phyloP scores from a whole-genome alignment of 1,140 invertebrate species.

The Dendrolimus kikuchii region DNA sequence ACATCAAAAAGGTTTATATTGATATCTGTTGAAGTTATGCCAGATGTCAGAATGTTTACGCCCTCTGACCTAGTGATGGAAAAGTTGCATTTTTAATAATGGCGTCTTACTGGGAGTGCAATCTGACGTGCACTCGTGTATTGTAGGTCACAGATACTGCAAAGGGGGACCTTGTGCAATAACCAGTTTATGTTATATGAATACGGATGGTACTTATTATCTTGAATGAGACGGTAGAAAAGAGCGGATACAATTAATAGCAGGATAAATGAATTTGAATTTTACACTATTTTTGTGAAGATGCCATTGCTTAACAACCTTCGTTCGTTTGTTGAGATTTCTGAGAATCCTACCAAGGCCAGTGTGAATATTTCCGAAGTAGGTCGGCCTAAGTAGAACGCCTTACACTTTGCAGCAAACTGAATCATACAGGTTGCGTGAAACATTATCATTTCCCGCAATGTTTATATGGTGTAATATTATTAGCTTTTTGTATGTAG shows the following conservation, averaged over 20 bases:
- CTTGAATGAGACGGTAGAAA: conserved; percentile 7
- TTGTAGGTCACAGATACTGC: conserved; percentile 52
- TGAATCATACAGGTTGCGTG: conserved; percentile 31
- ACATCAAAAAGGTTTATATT: conserved; percentile 24
- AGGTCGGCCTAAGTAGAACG: conserved; percentile 34
- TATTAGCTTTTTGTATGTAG: not conserved
- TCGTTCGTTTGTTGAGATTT: conserved; percentile 26
- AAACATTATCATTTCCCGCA: conserved; percentile 8
- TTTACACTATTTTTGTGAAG: not conserved
- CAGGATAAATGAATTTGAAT: not conserved
- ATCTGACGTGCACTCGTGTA: conserved; percentile 22
- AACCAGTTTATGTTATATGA: conserved; percentile 20
- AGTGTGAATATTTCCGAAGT: conserved; percentile 39
- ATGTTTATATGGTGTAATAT: conserved; percentile 2
- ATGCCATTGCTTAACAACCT: conserved; percentile 8
- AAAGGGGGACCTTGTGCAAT: conserved; percentile 41
- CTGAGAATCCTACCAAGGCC: conserved; percentile 36
- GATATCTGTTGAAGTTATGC: conserved; percentile 17
- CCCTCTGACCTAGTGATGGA: conserved; percentile 43
- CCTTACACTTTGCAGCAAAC: conserved; percentile 17
- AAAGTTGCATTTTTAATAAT: conserved; percentile 34
- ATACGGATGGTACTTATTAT: conserved; percentile 25
- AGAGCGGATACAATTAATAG: not conserved
- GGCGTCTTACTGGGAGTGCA: conserved; percentile 17
- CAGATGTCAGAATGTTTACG: conserved; percentile 38